A percentile compares a stretch with the other conserved stretches of the same genome.
Conservation (phyloP, 2,113 vertebrate species). For the Lamprologus speciosus region DNA sequence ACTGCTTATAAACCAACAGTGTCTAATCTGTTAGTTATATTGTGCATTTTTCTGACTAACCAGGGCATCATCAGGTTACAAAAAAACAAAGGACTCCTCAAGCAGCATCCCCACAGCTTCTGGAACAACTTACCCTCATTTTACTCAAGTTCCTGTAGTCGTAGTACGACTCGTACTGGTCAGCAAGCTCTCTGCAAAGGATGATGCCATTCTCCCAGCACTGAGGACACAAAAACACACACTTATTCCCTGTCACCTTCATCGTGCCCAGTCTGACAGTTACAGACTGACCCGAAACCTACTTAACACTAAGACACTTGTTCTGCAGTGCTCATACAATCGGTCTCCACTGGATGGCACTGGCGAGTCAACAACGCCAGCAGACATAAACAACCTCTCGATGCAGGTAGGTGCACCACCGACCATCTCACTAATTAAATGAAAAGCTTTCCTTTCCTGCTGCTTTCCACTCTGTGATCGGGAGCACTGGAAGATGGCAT, state of each 20-base stretch:
- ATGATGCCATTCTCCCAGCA: conserved; percentile 99
- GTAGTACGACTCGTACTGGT: conserved; percentile 95
- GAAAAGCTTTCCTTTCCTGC: conserved; percentile 44
- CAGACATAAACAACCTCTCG: neutral
- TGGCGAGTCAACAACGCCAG: conserved; percentile 7
- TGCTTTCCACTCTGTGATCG: conserved; percentile 17
- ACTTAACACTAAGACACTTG: rapidly evolving
- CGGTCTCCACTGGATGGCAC: conserved; percentile 53
- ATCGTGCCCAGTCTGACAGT: neutral
- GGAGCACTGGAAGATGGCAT: conserved; percentile 42
- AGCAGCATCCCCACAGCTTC: neutral
- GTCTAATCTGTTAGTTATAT: neutral
- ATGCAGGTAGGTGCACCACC: conserved; percentile 6
- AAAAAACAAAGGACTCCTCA: neutral
- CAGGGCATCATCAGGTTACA: neutral
- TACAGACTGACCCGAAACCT: neutral
- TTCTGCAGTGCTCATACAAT: neutral
- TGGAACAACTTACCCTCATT: conserved; percentile 83
- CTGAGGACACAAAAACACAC: conserved; percentile 59
- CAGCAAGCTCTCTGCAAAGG: conserved; percentile 93
- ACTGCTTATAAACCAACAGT: neutral
- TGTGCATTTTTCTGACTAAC: neutral
- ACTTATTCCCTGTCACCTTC: neutral
- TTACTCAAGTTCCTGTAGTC: conserved; percentile 99
- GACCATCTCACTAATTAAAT: conserved; percentile 60